phyloP scores from a whole-genome alignment of 2,888 invertebrate species.

The Flexamia atlantica region DNA sequence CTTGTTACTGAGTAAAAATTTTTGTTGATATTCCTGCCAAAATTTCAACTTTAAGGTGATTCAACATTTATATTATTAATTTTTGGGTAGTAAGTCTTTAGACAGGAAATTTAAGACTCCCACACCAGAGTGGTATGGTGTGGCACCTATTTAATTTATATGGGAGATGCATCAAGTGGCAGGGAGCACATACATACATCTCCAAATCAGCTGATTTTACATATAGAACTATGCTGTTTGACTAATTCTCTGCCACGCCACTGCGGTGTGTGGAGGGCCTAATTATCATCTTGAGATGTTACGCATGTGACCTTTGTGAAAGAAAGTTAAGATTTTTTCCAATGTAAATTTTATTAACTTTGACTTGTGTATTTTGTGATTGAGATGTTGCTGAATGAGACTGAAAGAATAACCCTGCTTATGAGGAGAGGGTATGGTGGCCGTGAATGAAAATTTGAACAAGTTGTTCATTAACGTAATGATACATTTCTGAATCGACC shows the following conservation, averaged over 20 bases:
- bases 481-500: neutral
- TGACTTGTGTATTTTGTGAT: too few species aligned
- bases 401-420: neutral
- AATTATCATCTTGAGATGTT: neutral
- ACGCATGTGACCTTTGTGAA: slow-evolving; percentile 4
- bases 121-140: too few species aligned
- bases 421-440: slow-evolving; percentile 43
- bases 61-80: too few species aligned
- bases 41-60: neutral
- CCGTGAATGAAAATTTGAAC: slow-evolving; percentile 16
- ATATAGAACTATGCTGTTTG: too few species aligned
- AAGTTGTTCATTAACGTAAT: slow-evolving; percentile 23
- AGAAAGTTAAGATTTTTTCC: neutral
- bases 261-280: too few species aligned
- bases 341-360: too few species aligned
- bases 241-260: neutral
- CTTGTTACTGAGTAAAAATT: neutral
- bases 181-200: neutral
- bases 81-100: too few species aligned
- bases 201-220: too few species aligned
- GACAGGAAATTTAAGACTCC: too few species aligned
- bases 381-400: too few species aligned
- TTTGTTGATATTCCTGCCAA: neutral
- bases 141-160: too few species aligned
- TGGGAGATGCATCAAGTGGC: too few species aligned